Base-by-base conservation (phyloP, 2,888 invertebrate genomes). In the Schrankia costaestrigalis region DNA sequence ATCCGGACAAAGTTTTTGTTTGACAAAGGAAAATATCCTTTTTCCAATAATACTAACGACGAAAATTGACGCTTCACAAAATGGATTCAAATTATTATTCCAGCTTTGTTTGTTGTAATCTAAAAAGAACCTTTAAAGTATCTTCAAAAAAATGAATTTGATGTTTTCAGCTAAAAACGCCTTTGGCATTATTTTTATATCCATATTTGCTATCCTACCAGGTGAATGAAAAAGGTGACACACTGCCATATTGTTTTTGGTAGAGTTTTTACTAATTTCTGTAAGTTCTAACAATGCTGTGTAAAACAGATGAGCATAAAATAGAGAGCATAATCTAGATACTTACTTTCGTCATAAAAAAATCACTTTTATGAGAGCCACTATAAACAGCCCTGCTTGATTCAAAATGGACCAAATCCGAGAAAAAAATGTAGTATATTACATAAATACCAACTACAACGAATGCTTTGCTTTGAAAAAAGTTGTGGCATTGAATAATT, bases 71-170 rank as follows among this genome's bases (percentile, higher is more conserved):
- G 59, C 52, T 57, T 41, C 41, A 53, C 47, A 48, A 44, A 60
- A 61, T 58, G 51, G 59, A 62, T 59, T 60, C 60, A 60, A 71
- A 71, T 74, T 67, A 72, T 73, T 63, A 67, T 65, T 70, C 56
- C 47, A 55, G 63, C 57, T 70, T 74, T 75, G 71, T 75, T 72
- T 75, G 69, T 59, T 48, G 35, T 63, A 64, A 63, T 72, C 68
- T n/a, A n/a, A 72, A 73, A 76, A 61, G 60, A 63, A 67, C 46
- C 44, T 55, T 56, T 56, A 46, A 49, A 57, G 52, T 56, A 60
- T 58, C 50, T 69, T 67, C 64, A 61, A 64, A 65, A 66, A 65
- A 59, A 59, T 56, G 62, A 67, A 65, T 62, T 55, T 49, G 55
- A 56, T n/a, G 60, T 56, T 63, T 60, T 54, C 48, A 54, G 29